A percentile compares a stretch with the other conserved stretches of the same genome.
Conservation (phyloP, 1,140 invertebrate genomes). For the Drosophila seguyi region DNA sequence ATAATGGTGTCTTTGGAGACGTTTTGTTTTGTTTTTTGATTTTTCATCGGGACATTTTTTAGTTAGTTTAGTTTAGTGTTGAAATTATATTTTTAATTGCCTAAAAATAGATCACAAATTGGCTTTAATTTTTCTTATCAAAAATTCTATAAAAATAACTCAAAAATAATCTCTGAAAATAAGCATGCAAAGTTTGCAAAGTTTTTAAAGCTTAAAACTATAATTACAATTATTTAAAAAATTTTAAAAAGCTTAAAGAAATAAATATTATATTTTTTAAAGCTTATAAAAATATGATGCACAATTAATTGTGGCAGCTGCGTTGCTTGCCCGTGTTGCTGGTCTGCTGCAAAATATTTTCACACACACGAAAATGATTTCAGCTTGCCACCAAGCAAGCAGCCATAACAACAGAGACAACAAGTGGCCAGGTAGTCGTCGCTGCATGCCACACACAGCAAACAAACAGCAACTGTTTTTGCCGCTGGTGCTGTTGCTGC, state of each 20-base stretch:
- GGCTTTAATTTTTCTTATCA: too few species aligned
- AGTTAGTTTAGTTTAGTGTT: too few species aligned
- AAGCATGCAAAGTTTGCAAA: too few species aligned
- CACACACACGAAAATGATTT: constrained; percentile 78
- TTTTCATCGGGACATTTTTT: background rate
- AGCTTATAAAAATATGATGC: too few species aligned
- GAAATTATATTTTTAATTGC: background rate
- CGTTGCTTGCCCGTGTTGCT: constrained; percentile 24
- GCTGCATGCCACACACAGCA: constrained; percentile 79
- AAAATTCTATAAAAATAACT: too few species aligned
- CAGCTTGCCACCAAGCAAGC: constrained; percentile 74
- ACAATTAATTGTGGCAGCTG: constrained; percentile 1
- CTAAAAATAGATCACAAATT: background rate
- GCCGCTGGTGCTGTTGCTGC: constrained; percentile 25
- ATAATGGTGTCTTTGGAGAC: background rate
- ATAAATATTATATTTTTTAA: background rate
- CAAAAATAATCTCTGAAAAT: too few species aligned
- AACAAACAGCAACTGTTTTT: constrained; percentile 68
- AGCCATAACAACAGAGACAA: constrained; percentile 53
- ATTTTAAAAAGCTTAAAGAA: too few species aligned
- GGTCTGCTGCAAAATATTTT: constrained; percentile 68
- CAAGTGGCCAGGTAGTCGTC: constrained; percentile 57
- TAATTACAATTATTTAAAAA: too few species aligned
- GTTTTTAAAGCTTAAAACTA: too few species aligned
- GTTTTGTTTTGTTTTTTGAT: background rate